These are phyloP conservation scores for Cherax destructor DNA, from an alignment of 1,140 invertebrate genomes.

Conservation along the genomic window DNA sequence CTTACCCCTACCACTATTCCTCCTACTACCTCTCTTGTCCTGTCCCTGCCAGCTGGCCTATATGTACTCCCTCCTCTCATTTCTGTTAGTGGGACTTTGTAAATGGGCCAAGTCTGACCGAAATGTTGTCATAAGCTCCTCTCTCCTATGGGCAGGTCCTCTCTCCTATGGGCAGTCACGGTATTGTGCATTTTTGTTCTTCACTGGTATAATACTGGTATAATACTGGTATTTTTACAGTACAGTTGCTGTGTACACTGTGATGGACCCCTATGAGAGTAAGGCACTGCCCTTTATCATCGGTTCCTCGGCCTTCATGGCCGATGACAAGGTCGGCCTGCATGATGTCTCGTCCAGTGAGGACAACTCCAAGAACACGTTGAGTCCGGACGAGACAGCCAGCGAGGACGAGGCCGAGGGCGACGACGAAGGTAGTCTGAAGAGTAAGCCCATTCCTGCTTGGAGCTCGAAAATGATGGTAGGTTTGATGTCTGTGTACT, in stretches of 20 bases:
- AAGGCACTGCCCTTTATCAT: slow-evolving; percentile 53
- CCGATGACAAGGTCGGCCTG: slow-evolving; percentile 56
- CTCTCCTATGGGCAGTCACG: too few relatives aligned
- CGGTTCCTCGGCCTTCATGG: slow-evolving; percentile 42
- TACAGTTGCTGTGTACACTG: slow-evolving; percentile 53
- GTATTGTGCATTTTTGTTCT: too few relatives aligned
- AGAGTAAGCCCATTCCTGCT: slow-evolving; percentile 33
- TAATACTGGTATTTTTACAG: slow-evolving; percentile 1
- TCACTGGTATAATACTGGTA: too few relatives aligned
- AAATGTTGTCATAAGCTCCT: too few relatives aligned
- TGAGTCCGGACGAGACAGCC: slow-evolving; percentile 53
- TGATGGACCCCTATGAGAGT: slow-evolving; percentile 52
- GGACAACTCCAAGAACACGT: slow-evolving; percentile 49
- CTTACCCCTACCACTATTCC: too few relatives aligned
- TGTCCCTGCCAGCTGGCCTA: too few relatives aligned
- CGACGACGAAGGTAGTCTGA: slow-evolving; percentile 5
- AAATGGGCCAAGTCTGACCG: too few relatives aligned
- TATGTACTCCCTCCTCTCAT: too few relatives aligned
- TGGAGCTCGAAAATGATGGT: slow-evolving; percentile 57
- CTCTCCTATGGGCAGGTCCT: too few relatives aligned
- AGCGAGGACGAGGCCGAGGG: slow-evolving; percentile 34
- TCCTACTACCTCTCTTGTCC: too few relatives aligned
- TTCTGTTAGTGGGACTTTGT: too few relatives aligned
- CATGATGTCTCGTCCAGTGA: slow-evolving; percentile 45
- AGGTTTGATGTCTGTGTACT: neutral